phyloP scores from a whole-genome alignment of 2,888 invertebrate genomes.

The Rhingia campestris region DNA sequence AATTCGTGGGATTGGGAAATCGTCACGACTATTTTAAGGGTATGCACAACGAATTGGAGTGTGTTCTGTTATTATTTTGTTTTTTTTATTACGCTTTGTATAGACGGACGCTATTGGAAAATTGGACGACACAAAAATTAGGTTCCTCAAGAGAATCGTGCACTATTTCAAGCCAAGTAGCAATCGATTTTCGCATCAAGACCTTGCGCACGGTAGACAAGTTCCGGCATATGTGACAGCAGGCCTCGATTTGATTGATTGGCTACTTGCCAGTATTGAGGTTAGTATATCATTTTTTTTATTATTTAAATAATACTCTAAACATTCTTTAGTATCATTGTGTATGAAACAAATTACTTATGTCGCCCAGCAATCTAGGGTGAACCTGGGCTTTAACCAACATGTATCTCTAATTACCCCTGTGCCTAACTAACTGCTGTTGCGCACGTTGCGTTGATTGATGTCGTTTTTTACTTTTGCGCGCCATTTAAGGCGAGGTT shows the following conservation, averaged over 20 bases:
- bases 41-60: slow-evolving; percentile 78
- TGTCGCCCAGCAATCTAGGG: no score
- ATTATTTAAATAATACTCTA: not conserved
- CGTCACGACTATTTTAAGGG: slow-evolving; percentile 92
- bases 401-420: no score
- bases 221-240: slow-evolving; percentile 81
- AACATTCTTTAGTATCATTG: no score
- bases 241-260: slow-evolving; percentile 82
- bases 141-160: slow-evolving; percentile 90
- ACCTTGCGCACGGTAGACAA: slow-evolving; percentile 84
- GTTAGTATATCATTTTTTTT: slow-evolving; percentile 71
- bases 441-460: no score
- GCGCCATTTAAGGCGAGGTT: no score
- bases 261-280: slow-evolving; percentile 80
- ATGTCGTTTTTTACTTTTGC: no score
- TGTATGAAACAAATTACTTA: no score
- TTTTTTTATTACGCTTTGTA: slow-evolving; percentile 13
- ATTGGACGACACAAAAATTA: slow-evolving; percentile 87
- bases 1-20: slow-evolving; percentile 96
- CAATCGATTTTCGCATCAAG: slow-evolving; percentile 93
- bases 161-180: slow-evolving; percentile 94
- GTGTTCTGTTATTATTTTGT: not conserved
- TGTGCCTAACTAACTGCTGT: no score
- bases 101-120: slow-evolving; percentile 84
- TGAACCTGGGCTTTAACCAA: no score